Base-by-base conservation (phyloP, 2,113 vertebrate genomes). In the Catharus bicknelli region DNA sequence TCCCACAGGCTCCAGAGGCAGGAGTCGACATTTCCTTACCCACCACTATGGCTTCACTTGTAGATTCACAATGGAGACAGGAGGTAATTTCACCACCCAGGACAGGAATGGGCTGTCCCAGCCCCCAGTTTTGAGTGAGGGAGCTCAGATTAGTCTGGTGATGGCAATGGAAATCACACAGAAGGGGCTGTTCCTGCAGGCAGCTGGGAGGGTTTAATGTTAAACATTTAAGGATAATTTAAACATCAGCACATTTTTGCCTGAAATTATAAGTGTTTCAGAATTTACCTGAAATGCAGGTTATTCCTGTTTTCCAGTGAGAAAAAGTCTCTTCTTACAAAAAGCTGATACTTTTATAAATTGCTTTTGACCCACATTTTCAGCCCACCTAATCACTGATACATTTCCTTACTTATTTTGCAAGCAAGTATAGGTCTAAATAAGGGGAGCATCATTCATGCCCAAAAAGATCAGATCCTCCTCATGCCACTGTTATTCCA, bases 11-110 rank as follows among this genome's bases (percentile, higher is more conserved):
- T 62, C 13, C 58, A 61, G 66, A 32, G 4, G 22, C 0, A 0
- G n/a, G 7, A 63, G 4, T 9, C 0, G 2, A 58, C 16, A 32
- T 30, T 92, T 53, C 2, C 0, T 70, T 34, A 20, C 22, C 42
- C 55, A 21, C 32, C 7, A 1, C 0, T 0, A 50, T 4, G 23
- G 36, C 40, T 83, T 59, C 5, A 2, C 38, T 38, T 25, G 29
- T 5, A 23, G 53, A 14, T 43, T n/a, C 36, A 11, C 2, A 0
- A 13, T 0, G 0, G 50, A 59, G 51, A 30, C 0, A 2, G 72
- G 34, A 63, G 34, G 43, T 30, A 36, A 16, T 29, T 83, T 53
- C 77, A 45, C 18, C 12, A 17, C 7, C 16, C 19, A 47, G 57
- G 47, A 43, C 1, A 23, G 47, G 38, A 74, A 7, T 0, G 1